Evolutionary conservation across 1,140 invertebrate genomes (phyloP).

Genomic region (Dermatophagoides farinae): DNA sequence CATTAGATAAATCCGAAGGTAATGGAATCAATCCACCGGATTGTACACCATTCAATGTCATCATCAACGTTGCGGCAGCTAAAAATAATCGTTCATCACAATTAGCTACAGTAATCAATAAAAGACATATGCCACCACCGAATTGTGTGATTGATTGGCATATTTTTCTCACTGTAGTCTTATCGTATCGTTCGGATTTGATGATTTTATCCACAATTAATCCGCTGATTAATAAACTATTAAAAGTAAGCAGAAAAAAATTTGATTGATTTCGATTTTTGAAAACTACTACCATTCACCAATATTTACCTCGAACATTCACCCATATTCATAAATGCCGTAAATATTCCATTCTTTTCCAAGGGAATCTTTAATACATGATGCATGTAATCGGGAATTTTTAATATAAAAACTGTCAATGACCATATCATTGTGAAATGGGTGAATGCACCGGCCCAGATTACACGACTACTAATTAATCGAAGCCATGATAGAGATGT

Average conservation of each 20-base stretch:
- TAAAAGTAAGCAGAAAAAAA: neutral
- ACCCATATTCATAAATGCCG: constrained; percentile 13
- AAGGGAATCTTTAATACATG: constrained; percentile 33
- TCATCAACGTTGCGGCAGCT: neutral
- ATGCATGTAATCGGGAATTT: constrained; percentile 37
- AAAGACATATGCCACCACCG: constrained; percentile 15
- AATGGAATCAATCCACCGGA: constrained; percentile 18
- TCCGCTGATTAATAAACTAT: neutral
- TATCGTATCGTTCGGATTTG: neutral
- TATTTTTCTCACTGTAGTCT: constrained; percentile 2
- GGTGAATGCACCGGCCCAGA: constrained; percentile 74
- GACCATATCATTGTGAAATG: constrained; percentile 78
- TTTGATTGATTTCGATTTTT: neutral
- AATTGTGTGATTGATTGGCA: constrained; percentile 12
- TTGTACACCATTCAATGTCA: constrained; percentile 15
- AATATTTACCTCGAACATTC: neutral
- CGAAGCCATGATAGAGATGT: constrained; percentile 43
- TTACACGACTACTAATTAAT: constrained; percentile 54
- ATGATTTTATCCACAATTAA: neutral
- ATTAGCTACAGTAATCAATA: constrained; percentile 15
- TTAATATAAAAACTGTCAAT: constrained; percentile 79
- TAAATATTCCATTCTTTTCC: constrained; percentile 14
- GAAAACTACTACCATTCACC: no score
- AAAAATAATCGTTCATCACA: constrained; percentile 15
- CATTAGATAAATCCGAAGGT: constrained; percentile 39